These are phyloP conservation scores for Coelopa frigida DNA, from an alignment of 1,140 invertebrate genomes.

Conservation along the genomic window DNA sequence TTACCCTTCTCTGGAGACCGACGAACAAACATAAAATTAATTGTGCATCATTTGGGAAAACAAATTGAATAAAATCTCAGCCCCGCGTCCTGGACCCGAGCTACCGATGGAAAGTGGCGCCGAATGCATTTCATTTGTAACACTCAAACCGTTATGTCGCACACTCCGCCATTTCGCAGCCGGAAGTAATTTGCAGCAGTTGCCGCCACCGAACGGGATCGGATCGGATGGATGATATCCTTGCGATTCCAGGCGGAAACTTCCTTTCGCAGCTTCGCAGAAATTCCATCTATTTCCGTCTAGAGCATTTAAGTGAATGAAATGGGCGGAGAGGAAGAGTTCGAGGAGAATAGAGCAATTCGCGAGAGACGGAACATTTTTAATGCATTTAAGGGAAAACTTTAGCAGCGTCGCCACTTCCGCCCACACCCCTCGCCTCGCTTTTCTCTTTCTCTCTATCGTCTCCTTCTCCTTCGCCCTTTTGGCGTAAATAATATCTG, in stretches of 20 bases:
- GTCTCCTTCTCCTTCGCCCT: constrained; percentile 1
- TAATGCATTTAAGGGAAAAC: too few species aligned
- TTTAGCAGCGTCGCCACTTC: neutral
- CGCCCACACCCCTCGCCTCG: neutral
- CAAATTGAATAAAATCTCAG: neutral
- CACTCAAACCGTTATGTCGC: neutral
- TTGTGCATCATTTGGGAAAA: neutral
- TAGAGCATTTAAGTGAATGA: too few species aligned
- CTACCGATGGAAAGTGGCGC: neutral
- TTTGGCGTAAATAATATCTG: constrained; percentile 3
- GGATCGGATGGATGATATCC: too few species aligned
- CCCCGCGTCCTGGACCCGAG: too few species aligned
- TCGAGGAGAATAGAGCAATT: too few species aligned
- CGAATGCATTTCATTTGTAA: neutral
- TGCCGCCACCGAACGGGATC: too few species aligned
- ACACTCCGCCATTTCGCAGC: neutral
- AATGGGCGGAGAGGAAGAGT: too few species aligned
- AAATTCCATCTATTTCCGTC: too few species aligned
- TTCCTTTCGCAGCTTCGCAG: too few species aligned
- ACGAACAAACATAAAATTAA: neutral
- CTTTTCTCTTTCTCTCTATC: neutral
- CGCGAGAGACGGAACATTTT: too few species aligned
- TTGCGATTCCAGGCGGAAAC: too few species aligned
- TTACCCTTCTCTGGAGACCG: too few species aligned
- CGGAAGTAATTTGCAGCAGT: neutral